Conservation (phyloP, 2,888 invertebrate genomes). For the Hemithea aestivaria region DNA sequence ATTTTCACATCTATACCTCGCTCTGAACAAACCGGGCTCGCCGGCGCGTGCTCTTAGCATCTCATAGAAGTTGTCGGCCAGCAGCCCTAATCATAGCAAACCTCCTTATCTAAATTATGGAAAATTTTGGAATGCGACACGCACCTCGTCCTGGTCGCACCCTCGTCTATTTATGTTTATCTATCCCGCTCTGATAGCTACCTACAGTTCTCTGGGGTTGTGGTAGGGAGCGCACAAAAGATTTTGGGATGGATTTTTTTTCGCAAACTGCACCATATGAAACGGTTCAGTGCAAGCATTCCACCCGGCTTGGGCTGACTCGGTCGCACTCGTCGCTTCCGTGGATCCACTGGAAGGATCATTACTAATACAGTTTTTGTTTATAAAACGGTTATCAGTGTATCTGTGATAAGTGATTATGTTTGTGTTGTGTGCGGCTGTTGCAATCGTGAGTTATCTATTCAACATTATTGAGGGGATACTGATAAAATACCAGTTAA, state of each 20-base stretch:
- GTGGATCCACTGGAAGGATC: constrained; percentile 8
- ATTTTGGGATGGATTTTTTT: constrained; percentile 75
- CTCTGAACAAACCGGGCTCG: too few relatives aligned
- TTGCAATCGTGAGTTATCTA: constrained; percentile 4
- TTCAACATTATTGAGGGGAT: background rate
- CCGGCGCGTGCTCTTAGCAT: background rate
- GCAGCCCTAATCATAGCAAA: constrained; percentile 76
- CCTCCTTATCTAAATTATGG: constrained; percentile 77
- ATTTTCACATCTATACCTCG: too few relatives aligned
- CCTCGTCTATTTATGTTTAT: constrained; percentile 31
- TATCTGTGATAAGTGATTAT: constrained; percentile 13
- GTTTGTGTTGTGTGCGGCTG: constrained; percentile 7
- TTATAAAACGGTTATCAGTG: constrained; percentile 12
- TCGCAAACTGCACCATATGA: constrained; percentile 70
- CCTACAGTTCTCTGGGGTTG: constrained; percentile 61
- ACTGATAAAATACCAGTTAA: too few relatives aligned
- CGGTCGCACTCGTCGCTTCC: constrained; percentile 15
- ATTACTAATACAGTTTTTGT: constrained; percentile 10
- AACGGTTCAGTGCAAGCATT: constrained; percentile 51
- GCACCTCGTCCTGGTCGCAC: constrained; percentile 52
- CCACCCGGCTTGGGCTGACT: constrained; percentile 12
- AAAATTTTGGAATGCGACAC: constrained; percentile 75
- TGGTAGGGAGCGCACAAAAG: constrained; percentile 69
- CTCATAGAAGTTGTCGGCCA: constrained; percentile 15
- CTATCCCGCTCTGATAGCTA: constrained; percentile 54